Base-by-base conservation (phyloP, 2,113 vertebrate genomes). In the Nothocercus julius region DNA sequence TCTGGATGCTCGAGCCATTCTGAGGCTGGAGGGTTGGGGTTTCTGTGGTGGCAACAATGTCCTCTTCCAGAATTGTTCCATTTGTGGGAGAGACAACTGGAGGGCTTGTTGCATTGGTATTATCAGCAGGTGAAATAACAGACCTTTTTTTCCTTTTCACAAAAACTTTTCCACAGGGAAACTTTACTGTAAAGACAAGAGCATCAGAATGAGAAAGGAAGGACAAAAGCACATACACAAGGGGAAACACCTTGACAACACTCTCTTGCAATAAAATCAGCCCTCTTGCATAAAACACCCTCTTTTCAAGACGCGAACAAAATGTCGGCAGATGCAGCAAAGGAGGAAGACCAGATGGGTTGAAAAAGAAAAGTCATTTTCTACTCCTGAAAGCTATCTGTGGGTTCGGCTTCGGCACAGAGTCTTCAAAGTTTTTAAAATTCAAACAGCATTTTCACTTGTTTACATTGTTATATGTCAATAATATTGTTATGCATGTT, bases 91-190 rank as follows among this genome's bases (percentile, higher is more conserved):
- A 27, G 12, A 0, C 17, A 21, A 69, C 90, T 28, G 83, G 27
- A 19, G 59, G 44, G n/a, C 25, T 72, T 0, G 3, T 74, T 74
- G 7, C 25, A 11, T 2, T 64, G 32, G 13, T 14, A 7, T 7
- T 47, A 9, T n/a, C 14, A 38, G 28, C 34, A 0, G 36, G 59
- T 36, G 40, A 80, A 82, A 51, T 9, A 73, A 61, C 28, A 0
- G 96, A 95, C 54, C 98, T 95, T 77, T 77, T 97, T 7, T 38
- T 51, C 25, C 92, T 97, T 14, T 9, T 64, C 19, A 34, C 15
- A 8, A 76, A 81, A 42, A 61, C 11, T 91, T 95, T 97, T 61
- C 98, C 97, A 32, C 98, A 98, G 8, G 98, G 96, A 58, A 96
- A 98, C 14, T 72, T 69, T 4, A 85, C 98, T 98, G 94, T 42